Base-by-base conservation (phyloP, 2,797 vertebrate species). In the Babyrousa celebensis region DNA sequence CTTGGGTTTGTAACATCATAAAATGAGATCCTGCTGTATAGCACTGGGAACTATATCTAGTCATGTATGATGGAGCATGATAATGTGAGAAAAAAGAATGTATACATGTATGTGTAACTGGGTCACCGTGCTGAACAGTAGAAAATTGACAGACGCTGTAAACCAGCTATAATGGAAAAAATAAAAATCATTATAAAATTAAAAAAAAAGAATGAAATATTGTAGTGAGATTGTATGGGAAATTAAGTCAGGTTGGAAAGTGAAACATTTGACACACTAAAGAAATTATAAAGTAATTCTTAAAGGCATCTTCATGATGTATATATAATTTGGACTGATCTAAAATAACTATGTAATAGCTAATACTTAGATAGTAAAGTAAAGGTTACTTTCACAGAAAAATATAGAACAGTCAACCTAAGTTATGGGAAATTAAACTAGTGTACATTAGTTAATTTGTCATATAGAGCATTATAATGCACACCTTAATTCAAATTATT, bases 251-350 rank as follows among this genome's bases (percentile, higher is more conserved):
- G 68, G 40, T 80, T 89, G 36, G 52, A 12, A 27, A 84, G 8
- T 75, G 32, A 96, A 97, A 60, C 3, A 60, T 54, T 94, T 95
- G 68, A 92, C 48, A 84, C 0, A 71, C 85, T 93, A 95, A 92
- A 95, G 18, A 82, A 92, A 88, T 94, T 32, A 52, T 2, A 9
- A 83, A 86, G 3, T 3, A 84, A 90, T 94, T 94, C 7, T 89
- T 97, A 77, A 29, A 89, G 12, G 21, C 95, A 23, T 79, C 15
- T 93, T n/a, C 16, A 84, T 90, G 54, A 93, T 93, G 36, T 95
- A 80, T 18, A 74, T 67, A 63, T 70, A 48, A 82, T 90, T 95
- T 93, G 12, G 12, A 65, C 43, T 4, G 67, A n/a, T 91, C 94
- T 97, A 20, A 91, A 97, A 91, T 89, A 85, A 23, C 0, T 89